Conservation (phyloP, 1,140 invertebrate species). For the Bathynomus jamesi region DNA sequence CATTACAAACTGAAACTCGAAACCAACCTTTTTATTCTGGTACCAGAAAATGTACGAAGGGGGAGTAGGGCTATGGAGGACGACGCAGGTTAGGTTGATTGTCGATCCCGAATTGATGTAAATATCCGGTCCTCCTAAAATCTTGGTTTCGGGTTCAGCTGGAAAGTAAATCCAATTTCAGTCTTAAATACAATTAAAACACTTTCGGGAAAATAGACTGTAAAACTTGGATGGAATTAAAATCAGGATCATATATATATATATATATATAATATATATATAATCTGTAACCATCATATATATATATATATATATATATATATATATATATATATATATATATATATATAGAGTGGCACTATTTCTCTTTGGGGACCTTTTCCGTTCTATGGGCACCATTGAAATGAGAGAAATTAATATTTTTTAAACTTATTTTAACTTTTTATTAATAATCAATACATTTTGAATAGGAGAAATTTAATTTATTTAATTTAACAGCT, state of each 20-base stretch:
- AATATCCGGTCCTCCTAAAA: neutral
- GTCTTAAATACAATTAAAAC: neutral
- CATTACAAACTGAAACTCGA: too few species aligned
- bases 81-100: neutral
- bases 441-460: too few species aligned
- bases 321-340: too few species aligned
- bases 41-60: neutral
- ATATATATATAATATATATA: neutral
- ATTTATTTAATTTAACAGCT: too few species aligned
- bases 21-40: neutral
- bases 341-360: too few species aligned
- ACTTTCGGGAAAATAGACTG: too few species aligned
- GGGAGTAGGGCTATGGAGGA: neutral
- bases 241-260: constrained; percentile 2
- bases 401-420: too few species aligned
- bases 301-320: neutral
- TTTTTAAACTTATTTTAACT: too few species aligned
- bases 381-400: too few species aligned
- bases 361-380: too few species aligned
- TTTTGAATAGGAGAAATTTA: too few species aligned
- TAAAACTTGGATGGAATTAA: too few species aligned
- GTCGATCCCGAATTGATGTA: neutral
- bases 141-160: neutral
- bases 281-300: neutral
- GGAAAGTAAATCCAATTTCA: neutral